Base-by-base conservation (phyloP, 2,888 invertebrate species). In the Augiades crinisus region DNA sequence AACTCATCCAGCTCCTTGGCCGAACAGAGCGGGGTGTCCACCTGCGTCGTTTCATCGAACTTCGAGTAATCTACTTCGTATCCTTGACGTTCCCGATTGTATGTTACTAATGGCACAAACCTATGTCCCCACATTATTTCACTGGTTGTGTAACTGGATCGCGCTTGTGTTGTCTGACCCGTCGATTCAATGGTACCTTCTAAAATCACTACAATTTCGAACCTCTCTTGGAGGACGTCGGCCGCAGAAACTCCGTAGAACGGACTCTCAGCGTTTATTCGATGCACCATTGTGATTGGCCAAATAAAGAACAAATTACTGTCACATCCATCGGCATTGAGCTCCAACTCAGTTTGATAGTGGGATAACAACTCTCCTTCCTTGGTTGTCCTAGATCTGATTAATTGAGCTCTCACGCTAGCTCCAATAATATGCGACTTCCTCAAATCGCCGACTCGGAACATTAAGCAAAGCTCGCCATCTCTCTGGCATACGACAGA, bases 351-450 rank as follows among this genome's bases (percentile, higher is more conserved):
- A 52, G 94, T 94, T 79, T 96, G 96, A 72, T 95, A 94, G 74
- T 96, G 94, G 6, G 94, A 94, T 58, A 97, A 79, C 37, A 94
- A 78, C 78, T 97, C 97, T 22, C 97, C 97, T 84, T 98, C 97
- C 73, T 94, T 94, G 5, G 97, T 97, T 45, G 94, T 93, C 67
- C 94, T 93, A 44, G 95, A 92, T 68, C 94, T 92, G 57, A 98
- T 96, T 59, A 97, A 85, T 75, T 96, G 94, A 13, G 97, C 96
- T 69, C 96, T 85, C 36, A 97, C 94, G 67, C 94, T 95, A 2
- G 97, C 96, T 57, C 96, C 96, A 53, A 98, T 97, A 59, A 98
- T 95, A 76, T 97, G 97, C 36, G 96, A 96, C 81, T 95, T 94
- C 64, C 96, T 90, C 93, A 97, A 94, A 78, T 97, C 97, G 13